Evolutionary conservation across 2,113 vertebrate species (phyloP), one percentile per base, ranked within the genome.

Genomic region (Eublepharis macularius): DNA sequence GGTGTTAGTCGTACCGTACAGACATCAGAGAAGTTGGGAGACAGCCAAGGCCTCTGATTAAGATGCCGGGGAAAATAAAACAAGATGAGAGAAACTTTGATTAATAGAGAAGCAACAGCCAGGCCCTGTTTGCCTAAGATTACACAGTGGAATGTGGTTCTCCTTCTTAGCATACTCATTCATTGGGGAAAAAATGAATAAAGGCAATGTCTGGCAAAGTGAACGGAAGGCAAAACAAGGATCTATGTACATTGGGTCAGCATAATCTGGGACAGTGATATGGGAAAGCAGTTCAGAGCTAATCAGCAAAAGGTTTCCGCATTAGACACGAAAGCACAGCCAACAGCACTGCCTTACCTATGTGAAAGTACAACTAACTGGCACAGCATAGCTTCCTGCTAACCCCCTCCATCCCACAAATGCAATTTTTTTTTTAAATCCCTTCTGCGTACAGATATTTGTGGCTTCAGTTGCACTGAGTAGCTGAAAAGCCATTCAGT

Each of bases 61-160:
- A 87, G 84, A 87, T 72, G 49, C n/a, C 1, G 45, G 47, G 36
- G 70, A 54, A 78, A 92, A 85, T 2, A 78, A n/a, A 6, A 79
- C 17, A 92, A 91, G 84, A 88, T 4, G 32, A 87, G 81, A 89
- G 91, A 74, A 88, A 72, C 39, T 76, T 80, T 36, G 88, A 87
- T 92, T 91, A 93, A 94, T n/a, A 79, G 88, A 89, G 89, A 91
- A 91, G 65, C 81, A 2, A 36, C 86, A 82, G 77, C 82, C 90
- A 21, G 39, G 91, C 91, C 90, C 1, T 4, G 88, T 91, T 76
- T 87, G 82, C 88, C 87, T 82, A 36, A 87, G 92, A 89, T 57
- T 76, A 86, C 32, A 5, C 76, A 0, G 83, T 54, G 92, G 93
- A 94, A 94, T 83, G 91, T 26, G 7, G 77, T 86, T 60, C 83